phyloP scores from a whole-genome alignment of 2,888 invertebrate species.

The Eulithis prunata region DNA sequence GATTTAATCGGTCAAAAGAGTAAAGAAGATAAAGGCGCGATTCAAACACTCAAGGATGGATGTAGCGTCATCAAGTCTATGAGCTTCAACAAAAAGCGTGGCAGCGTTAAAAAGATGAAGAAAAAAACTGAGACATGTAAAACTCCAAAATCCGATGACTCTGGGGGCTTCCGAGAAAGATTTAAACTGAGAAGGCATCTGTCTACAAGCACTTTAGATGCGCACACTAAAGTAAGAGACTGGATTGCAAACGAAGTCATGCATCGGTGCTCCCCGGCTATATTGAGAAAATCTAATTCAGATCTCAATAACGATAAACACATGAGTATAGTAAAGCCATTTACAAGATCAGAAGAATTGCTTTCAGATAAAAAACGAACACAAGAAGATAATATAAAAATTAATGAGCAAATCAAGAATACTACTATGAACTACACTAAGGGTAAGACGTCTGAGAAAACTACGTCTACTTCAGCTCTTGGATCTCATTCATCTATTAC shows the following conservation, averaged over 20 bases:
- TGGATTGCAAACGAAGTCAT: constrained; percentile 94
- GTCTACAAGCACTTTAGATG: constrained; percentile 92
- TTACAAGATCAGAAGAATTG: constrained; percentile 77
- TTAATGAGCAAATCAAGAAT: constrained; percentile 49
- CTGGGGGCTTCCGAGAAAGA: constrained; percentile 83
- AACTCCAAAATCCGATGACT: constrained; percentile 83
- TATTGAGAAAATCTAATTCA: constrained; percentile 82
- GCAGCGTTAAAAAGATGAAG: constrained; percentile 76
- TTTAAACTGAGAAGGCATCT: constrained; percentile 88
- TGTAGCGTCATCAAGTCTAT: constrained; percentile 85
- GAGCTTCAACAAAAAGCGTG: constrained; percentile 77
- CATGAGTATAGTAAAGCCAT: constrained; percentile 60
- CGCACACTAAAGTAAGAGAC: constrained; percentile 93
- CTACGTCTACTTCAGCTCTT: constrained; percentile 75
- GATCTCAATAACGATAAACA: constrained; percentile 66
- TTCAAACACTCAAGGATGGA: constrained; percentile 78
- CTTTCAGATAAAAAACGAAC: constrained; percentile 65
- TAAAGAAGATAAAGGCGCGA: constrained; percentile 75
- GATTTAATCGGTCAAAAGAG: constrained; percentile 78
- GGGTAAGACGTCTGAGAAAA: constrained; percentile 75
- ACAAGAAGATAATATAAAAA: constrained; percentile 55
- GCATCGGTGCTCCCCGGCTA: constrained; percentile 88
- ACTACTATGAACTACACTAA: constrained; percentile 56
- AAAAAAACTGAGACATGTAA: constrained; percentile 83
- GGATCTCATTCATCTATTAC: constrained; percentile 74